Evolutionary conservation across 2,888 invertebrate genomes (phyloP).

Genomic region (Diloba caeruleocephala): DNA sequence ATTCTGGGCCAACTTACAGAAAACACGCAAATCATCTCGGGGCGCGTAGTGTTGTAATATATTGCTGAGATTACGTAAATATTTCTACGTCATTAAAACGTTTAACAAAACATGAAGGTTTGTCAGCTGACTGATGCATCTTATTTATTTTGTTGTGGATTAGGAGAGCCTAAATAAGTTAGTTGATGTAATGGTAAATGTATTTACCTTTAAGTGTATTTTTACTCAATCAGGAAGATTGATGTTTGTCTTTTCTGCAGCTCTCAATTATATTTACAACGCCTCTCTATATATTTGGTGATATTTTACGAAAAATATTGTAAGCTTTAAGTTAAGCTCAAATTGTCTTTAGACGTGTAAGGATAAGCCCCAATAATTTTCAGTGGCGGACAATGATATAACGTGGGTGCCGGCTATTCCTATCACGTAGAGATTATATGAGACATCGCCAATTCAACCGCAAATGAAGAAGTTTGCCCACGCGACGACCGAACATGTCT

Average conservation of each 20-base stretch:
- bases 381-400: slow-evolving; percentile 34
- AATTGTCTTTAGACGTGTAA: slow-evolving; percentile 13
- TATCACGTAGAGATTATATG: slow-evolving; percentile 78
- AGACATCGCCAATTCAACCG: slow-evolving; percentile 72
- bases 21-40: slow-evolving; percentile 68
- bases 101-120: slow-evolving; percentile 31
- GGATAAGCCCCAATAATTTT: slow-evolving; percentile 47
- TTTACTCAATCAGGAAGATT: too few species aligned
- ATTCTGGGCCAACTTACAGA: slow-evolving; percentile 67
- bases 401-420: slow-evolving; percentile 59
- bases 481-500: slow-evolving; percentile 50
- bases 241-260: too few species aligned
- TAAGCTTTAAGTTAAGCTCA: background rate
- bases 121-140: slow-evolving; percentile 19
- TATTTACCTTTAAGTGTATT: too few species aligned
- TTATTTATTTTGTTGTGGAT: slow-evolving; percentile 19
- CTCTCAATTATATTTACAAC: too few species aligned
- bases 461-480: slow-evolving; percentile 70
- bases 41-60: slow-evolving; percentile 53
- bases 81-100: slow-evolving; percentile 47
- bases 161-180: slow-evolving; percentile 4
- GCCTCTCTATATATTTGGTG: too few species aligned
- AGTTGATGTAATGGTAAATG: slow-evolving; percentile 2
- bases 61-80: slow-evolving; percentile 53
- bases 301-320: background rate